Base-by-base conservation (phyloP, 2,797 vertebrate species). In the Galagoides demidoff region DNA sequence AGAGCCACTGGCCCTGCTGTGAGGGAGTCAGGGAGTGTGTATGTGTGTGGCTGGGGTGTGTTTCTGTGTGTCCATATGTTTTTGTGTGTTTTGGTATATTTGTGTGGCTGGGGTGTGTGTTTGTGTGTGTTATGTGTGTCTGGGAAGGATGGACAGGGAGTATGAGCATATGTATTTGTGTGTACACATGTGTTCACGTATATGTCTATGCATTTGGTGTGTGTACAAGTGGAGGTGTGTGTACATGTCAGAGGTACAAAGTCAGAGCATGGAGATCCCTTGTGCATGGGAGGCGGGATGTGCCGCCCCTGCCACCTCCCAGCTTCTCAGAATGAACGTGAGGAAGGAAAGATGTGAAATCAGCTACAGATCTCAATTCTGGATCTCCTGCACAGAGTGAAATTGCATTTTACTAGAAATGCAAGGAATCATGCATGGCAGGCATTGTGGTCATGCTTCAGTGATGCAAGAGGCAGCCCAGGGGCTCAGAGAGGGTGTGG, bases 391-490 rank as follows among this genome's bases (percentile, higher is more conserved):
- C 74, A 43, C 45, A 37, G 43, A 73, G 7, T 9, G 77, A 85
- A 59, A 52, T 4, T 34, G 23, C 17, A 31, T 22, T 81, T 89
- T 61, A 31, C 77, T 76, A 49, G 81, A 95, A 93, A 34, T 52
- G 31, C 17, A 57, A 74, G 37, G 37, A 6, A 11, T 5, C 0
- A 2, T 2, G 27, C 19, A 31, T 37, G 0, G 3, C 52, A 12
- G 59, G 70, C 0, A 0, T 0, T 0, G 22, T 1, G n/a, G 55
- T 13, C 78, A 20, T 14, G 7, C 14, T 64, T 37, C 0, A 2
- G 7, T 23, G 6, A 45, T 0, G 7, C 10, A 2, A 5, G 11
- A 39, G n/a, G 22, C 43, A 0, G 61, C 79, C 52, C 14, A 0
- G 39, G 70, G 66, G 13, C 78, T 79, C 73, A 16, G 29, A 61